phyloP scores from a whole-genome alignment of 1,140 invertebrate genomes.

The Drosophila biarmipes region DNA sequence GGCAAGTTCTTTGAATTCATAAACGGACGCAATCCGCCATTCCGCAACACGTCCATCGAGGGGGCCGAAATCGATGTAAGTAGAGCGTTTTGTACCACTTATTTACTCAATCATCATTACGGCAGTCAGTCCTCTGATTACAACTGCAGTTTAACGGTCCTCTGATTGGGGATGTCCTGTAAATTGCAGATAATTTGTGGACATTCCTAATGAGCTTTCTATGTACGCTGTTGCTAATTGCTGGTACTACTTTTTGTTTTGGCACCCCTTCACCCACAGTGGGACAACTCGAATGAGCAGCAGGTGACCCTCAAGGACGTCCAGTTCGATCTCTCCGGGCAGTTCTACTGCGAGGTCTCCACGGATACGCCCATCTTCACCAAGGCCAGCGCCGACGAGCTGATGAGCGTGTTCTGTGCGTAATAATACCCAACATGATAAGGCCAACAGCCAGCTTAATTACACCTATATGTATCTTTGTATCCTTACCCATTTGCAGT shows the following conservation, averaged over 20 bases:
- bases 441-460: constrained; percentile 41
- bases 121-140: constrained; percentile 11
- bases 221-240: constrained; percentile 23
- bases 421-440: constrained; percentile 58
- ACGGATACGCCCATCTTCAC: constrained; percentile 91
- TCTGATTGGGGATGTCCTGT: constrained; percentile 17
- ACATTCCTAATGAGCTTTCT: constrained; percentile 30
- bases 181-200: constrained; percentile 35
- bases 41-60: constrained; percentile 87
- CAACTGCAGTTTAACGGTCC: constrained; percentile 16
- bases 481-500: constrained; percentile 84
- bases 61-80: constrained; percentile 91
- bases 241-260: no score
- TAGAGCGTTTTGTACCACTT: constrained; percentile 51
- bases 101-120: constrained; percentile 40
- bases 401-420: constrained; percentile 91
- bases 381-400: constrained; percentile 88
- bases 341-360: constrained; percentile 91
- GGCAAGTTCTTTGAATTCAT: constrained; percentile 92
- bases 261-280: constrained; percentile 84
- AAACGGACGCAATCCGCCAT: constrained; percentile 90
- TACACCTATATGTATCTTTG: constrained; percentile 8
- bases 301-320: constrained; percentile 90
- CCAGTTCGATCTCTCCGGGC: constrained; percentile 89
- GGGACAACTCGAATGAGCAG: constrained; percentile 88